These are phyloP conservation scores for Pica pica DNA, from an alignment of 2,113 vertebrate genomes.

Conservation along the genomic window DNA sequence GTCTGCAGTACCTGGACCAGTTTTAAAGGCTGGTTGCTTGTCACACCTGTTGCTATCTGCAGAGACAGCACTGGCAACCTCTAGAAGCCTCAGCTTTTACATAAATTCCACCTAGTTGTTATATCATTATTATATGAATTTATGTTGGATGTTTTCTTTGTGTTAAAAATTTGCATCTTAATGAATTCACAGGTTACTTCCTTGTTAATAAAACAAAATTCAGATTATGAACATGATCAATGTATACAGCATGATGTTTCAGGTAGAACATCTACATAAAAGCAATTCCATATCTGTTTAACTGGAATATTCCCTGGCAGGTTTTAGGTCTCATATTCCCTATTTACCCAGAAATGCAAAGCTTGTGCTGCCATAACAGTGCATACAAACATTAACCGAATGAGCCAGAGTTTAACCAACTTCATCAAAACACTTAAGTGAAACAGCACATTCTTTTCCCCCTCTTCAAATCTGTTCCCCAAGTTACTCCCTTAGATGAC, in stretches of 20 bases:
- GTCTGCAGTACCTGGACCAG: slow-evolving; percentile 68
- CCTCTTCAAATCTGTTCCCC: neutral
- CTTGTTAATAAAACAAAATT: slow-evolving; percentile 7
- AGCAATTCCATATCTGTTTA: neutral
- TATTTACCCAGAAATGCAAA: neutral
- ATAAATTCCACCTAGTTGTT: slow-evolving; percentile 55
- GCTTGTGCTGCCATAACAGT: neutral
- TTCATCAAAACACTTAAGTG: neutral
- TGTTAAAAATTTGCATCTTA: neutral
- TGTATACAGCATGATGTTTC: slow-evolving; percentile 14
- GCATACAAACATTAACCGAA: neutral
- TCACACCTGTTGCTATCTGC: slow-evolving; percentile 76
- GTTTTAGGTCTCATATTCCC: neutral
- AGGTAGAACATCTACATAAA: neutral
- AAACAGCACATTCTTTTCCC: slow-evolving; percentile 5
- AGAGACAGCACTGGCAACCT: slow-evolving; percentile 75
- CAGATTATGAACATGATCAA: neutral
- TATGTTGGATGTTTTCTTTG: neutral
- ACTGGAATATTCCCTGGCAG: slow-evolving; percentile 39
- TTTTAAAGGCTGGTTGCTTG: slow-evolving; percentile 71
- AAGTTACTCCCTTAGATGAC: neutral
- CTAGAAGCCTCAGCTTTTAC: slow-evolving; percentile 62
- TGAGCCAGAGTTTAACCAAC: neutral
- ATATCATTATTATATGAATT: neutral
- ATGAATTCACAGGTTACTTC: slow-evolving; percentile 36